Evolutionary conservation across 2,888 invertebrate genomes (phyloP).

Genomic region (Chironomus riparius): DNA sequence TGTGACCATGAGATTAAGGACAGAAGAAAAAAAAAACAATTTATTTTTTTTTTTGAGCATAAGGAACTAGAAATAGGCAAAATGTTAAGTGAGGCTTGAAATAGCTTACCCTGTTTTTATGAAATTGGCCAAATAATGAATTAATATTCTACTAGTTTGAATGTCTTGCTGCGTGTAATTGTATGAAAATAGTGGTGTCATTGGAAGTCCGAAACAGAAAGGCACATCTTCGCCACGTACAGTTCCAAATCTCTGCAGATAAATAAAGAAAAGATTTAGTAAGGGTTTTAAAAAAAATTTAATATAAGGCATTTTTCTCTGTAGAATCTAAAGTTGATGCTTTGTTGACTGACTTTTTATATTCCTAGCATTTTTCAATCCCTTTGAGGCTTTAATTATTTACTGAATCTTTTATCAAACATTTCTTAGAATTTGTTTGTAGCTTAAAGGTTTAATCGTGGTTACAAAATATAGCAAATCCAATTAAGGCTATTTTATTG

Average conservation of each 20-base stretch:
- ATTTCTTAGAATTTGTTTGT: too few species aligned
- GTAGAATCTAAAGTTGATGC: too few species aligned
- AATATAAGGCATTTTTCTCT: background rate
- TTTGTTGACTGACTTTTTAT: too few species aligned
- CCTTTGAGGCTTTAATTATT: too few species aligned
- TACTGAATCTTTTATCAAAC: too few species aligned
- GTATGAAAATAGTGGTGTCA: slow-evolving; percentile 57
- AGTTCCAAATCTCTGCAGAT: slow-evolving; percentile 59
- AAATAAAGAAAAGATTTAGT: background rate
- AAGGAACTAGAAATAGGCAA: background rate
- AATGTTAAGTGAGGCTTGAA: background rate
- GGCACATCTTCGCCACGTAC: slow-evolving; percentile 81
- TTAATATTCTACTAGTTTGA: slow-evolving; percentile 65
- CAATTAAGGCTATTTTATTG: too few species aligned
- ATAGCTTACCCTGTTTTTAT: slow-evolving; percentile 61
- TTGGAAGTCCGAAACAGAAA: slow-evolving; percentile 72
- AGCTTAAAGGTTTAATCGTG: too few species aligned
- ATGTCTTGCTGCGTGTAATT: slow-evolving; percentile 74
- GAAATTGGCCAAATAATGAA: slow-evolving; percentile 81
- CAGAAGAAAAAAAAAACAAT: too few species aligned
- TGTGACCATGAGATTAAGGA: background rate
- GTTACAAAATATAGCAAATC: too few species aligned
- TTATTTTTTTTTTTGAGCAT: background rate
- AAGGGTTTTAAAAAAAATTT: background rate
- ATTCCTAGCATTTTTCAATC: too few species aligned